Evolutionary conservation across 2,113 vertebrate genomes (phyloP), one percentile per base, ranked within the genome.

Genomic region (Arizona elegans): DNA sequence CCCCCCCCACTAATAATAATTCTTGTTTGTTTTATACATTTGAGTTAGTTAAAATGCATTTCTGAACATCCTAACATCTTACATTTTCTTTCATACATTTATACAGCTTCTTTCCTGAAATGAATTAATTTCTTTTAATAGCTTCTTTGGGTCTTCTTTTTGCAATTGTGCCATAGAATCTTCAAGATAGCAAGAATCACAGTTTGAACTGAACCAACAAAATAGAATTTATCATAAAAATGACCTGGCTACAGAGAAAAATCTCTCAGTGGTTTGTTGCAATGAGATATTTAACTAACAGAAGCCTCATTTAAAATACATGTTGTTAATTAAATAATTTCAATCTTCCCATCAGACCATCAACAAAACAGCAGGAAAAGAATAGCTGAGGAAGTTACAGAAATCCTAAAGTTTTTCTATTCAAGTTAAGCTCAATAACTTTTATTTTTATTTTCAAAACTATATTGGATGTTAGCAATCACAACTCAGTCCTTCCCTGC

Each of bases 271-370:
- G 90, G 26, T 94, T 94, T 93, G 23, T 95, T 92, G 94, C 54
- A 94, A 94, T 94, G 58, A 95, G 92, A 94, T 24, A 94, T 91
- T 95, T 96, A 95, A 94, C 92, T 92, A 95, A 93, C 21, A 0
- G 0, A 93, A 87, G 91, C 33, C 38, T 2, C 85, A 86, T 95
- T 97, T 95, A 94, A 95, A 96, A 92, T 54, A 93, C 93, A 91
- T 65, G 91, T 8, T 94, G 87, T 93, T 95, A 95, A 94, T 94
- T 81, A 70, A 96, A 95, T 95, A 92, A 96, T 95, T 96, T 95
- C 86, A 47, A 3, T 92, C 93, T 94, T 88, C 90, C 93, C 62
- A 94, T 86, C 94, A 94, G 87, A 94, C 53, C 92, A 58, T 85
- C 89, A 93, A 96, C 95, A 90, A 81, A 96, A 94, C 89, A 95